These are phyloP conservation scores for Trematocara macrostoma DNA, from an alignment of 2,113 vertebrate genomes.

Conservation along the genomic window DNA sequence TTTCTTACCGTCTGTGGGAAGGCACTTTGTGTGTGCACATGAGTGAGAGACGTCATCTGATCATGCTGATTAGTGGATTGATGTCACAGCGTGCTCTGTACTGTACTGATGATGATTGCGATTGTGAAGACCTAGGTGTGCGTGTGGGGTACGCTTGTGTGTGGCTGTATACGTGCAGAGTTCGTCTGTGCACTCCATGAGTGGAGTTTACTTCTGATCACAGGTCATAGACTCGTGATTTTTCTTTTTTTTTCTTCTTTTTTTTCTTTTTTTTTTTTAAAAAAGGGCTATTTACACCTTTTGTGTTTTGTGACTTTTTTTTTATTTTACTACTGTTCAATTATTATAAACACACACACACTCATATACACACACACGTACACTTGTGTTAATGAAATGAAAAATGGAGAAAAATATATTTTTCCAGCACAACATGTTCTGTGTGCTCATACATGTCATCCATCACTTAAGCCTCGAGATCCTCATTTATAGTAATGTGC, in stretches of 20 bases:
- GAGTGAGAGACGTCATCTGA: constrained; percentile 2
- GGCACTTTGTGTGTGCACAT: not conserved
- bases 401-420: not conserved
- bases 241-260: constrained; percentile 22
- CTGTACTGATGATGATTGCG: not conserved
- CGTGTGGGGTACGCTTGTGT: not conserved
- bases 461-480: constrained; percentile 17
- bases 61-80: constrained; percentile 14
- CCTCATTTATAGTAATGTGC: not conserved
- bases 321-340: not conserved
- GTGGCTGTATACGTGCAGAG: not conserved
- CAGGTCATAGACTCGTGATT: constrained; percentile 58
- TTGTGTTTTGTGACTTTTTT: not conserved
- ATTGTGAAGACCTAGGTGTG: not conserved
- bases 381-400: not conserved
- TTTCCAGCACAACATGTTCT: constrained; percentile 5
- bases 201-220: constrained; percentile 68
- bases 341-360: not conserved
- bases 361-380: not conserved
- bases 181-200: constrained; percentile 39
- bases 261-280: too few species aligned
- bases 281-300: constrained; percentile 20
- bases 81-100: not conserved
- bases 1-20: not conserved
- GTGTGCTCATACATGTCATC: constrained; percentile 23